Evolutionary conservation across 2,797 vertebrate genomes (phyloP), one percentile per base, ranked within the genome.

Genomic region (Neolamprologus multifasciatus): DNA sequence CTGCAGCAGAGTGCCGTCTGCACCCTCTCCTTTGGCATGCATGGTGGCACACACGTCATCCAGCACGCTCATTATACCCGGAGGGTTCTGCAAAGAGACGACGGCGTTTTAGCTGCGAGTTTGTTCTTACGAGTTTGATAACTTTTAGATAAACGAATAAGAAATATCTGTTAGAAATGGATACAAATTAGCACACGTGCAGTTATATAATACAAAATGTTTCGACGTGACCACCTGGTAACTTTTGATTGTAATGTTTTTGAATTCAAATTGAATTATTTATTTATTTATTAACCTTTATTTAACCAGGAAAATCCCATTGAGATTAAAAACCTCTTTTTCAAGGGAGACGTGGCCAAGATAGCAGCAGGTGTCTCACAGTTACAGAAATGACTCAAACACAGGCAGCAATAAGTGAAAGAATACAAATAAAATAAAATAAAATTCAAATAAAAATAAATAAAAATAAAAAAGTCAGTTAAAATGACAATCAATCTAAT

Each of bases 31-130:
- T 2, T 98, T 99, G 91, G 98, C 98, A 0, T 99, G 97, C 98
- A 99, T 98, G 51, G 99, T 99, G 93, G 99, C 98, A 1, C 99
- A 99, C 26, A 99, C 98, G 0, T 99, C 99, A 2, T 99, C 98
- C 91, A 99, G 96, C 52, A 99, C 97, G 0, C 98, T 98, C 99
- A 99, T 99, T 90, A 99, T 96, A 16, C 98, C 99, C 0, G 98
- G 98, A 1, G 99, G 99, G 88, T 94, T 99, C 99, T 99, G 94
- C 40, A 84, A 48, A 48, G 29, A 88, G 64, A 51, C 4, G 6
- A 40, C 1, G 11, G 2, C 14, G 1, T 11, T 26, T 31, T 29
- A 40, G 64, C 16, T 76, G 8, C 26, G 3, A 76, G 1, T 31
- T 76, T 8, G 43, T 12, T 19, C 23, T 8, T 13, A 12, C 0